phyloP scores from a whole-genome alignment of 1,140 invertebrate species.

The Pantala flavescens region DNA sequence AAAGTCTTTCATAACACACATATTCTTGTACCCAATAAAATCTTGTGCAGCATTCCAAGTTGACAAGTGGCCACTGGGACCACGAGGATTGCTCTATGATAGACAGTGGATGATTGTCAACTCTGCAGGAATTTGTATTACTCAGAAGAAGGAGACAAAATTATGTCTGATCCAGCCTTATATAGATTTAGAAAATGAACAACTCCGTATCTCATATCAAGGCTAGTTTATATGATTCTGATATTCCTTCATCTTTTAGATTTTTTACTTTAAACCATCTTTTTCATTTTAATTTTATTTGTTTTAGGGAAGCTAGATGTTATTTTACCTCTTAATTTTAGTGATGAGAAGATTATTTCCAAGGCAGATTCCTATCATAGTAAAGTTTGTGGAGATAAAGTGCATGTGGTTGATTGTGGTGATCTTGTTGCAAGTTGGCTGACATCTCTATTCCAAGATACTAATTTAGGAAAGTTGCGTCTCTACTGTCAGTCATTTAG shows the following conservation, averaged over 20 bases:
- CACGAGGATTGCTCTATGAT: conserved; percentile 74
- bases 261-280: conserved; percentile 8
- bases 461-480: background rate
- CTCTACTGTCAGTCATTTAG: background rate
- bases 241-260: background rate
- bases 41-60: conserved; percentile 75
- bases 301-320: conserved; percentile 39
- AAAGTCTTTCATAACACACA: conserved; percentile 36
- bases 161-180: conserved; percentile 72
- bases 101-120: conserved; percentile 87
- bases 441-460: conserved; percentile 41
- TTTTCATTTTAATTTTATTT: background rate
- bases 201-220: conserved; percentile 55
- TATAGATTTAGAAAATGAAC: conserved; percentile 49
- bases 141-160: conserved; percentile 72
- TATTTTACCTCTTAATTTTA: background rate
- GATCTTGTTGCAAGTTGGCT: conserved; percentile 67
- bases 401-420: conserved; percentile 75
- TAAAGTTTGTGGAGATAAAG: conserved; percentile 75
- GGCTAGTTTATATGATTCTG: conserved; percentile 36
- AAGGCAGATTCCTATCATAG: conserved; percentile 42
- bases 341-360: background rate
- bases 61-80: conserved; percentile 57
- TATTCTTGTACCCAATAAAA: conserved; percentile 88
- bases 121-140: conserved; percentile 63